A percentile compares a stretch with the other conserved stretches of the same genome.
Evolutionary conservation across 2,113 vertebrate species (phyloP).

Genomic region (Hirundichthys speculiger): DNA sequence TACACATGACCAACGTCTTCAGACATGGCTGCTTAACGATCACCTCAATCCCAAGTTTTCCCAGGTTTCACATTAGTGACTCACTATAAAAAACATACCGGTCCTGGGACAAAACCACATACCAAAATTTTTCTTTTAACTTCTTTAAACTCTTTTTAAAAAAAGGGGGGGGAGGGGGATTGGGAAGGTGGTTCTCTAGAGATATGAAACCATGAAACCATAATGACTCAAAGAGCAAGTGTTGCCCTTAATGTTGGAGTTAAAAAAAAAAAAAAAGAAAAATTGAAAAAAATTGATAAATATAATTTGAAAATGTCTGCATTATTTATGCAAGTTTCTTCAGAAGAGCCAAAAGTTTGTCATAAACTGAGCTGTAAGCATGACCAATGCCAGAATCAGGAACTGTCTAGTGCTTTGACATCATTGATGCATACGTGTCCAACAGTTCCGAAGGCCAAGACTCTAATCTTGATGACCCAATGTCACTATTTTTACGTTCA

Average conservation of each 20-base stretch:
- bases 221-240: conserved; percentile 28
- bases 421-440: conserved; percentile 18
- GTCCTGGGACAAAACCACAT: conserved; percentile 37
- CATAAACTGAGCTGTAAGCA: no score
- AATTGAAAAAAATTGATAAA: no score
- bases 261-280: conserved; percentile 6
- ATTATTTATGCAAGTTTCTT: no score
- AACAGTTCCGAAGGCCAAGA: conserved; percentile 58
- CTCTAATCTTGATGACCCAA: conserved; percentile 9
- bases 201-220: conserved; percentile 11
- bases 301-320: no score
- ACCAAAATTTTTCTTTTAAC: conserved; percentile 19
- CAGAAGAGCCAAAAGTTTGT: no score
- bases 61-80: conserved; percentile 47
- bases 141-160: neutral
- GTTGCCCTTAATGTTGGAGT: conserved; percentile 10
- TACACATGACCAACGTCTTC: conserved; percentile 24
- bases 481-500: neutral
- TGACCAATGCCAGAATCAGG: neutral
- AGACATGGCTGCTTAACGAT: conserved; percentile 15
- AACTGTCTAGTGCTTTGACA: neutral
- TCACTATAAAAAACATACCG: conserved; percentile 36
- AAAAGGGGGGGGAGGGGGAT: neutral
- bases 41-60: conserved; percentile 12
- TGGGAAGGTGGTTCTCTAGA: conserved; percentile 2